Conservation (phyloP, 2,113 vertebrate genomes). For the Pitta sordida region DNA sequence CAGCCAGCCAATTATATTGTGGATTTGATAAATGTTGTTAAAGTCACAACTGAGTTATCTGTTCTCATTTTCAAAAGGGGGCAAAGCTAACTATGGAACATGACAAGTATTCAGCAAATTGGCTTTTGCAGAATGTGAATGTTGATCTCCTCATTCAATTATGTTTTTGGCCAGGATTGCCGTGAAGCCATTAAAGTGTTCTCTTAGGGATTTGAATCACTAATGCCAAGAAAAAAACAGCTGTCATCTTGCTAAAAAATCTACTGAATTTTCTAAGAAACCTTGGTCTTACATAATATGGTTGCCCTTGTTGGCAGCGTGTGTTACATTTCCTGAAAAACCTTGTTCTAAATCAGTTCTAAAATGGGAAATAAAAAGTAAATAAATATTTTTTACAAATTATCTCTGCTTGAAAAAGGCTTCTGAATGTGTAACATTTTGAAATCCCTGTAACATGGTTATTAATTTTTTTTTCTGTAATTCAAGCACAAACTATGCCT, state of each 20-base stretch:
- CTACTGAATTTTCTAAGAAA: neutral
- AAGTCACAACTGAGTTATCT: neutral
- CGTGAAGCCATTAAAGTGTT: neutral
- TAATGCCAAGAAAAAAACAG: conserved; percentile 1
- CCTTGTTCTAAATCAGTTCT: neutral
- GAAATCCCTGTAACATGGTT: neutral
- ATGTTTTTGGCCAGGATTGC: neutral
- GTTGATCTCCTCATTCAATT: neutral
- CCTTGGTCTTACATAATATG: neutral
- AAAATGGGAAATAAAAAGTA: neutral
- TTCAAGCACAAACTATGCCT: neutral
- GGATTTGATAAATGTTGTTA: neutral
- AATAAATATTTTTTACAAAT: neutral
- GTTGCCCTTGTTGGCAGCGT: neutral
- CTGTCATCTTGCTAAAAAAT: conserved; percentile 6
- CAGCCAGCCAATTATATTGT: neutral
- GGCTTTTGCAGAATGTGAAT: neutral
- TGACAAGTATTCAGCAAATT: neutral
- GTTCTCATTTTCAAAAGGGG: neutral
- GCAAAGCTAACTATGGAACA: neutral
- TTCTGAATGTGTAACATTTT: neutral
- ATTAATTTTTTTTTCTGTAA: neutral
- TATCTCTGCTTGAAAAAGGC: neutral
- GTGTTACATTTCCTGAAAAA: neutral
- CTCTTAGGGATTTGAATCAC: neutral